phyloP scores from a whole-genome alignment of 2,797 vertebrate species.

The Tenualosa ilisha region DNA sequence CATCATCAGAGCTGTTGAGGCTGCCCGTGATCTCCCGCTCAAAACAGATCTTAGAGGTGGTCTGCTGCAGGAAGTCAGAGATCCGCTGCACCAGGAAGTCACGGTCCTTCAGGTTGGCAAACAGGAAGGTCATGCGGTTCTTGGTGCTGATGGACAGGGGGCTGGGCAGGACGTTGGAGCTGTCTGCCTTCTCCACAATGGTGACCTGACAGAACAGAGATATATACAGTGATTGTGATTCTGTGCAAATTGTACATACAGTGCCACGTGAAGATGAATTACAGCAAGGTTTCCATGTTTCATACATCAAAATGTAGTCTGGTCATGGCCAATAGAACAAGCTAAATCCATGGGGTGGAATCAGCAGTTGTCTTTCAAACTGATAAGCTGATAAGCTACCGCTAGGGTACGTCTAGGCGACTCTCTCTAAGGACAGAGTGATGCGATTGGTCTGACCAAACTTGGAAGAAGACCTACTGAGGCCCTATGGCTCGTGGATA shows the following conservation, averaged over 20 bases:
- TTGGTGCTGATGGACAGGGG: slow-evolving; percentile 96
- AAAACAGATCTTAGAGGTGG: slow-evolving; percentile 87
- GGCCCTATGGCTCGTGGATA: too few species aligned
- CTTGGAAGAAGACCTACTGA: too few species aligned
- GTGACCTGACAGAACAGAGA: slow-evolving; percentile 80
- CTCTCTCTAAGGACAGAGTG: too few species aligned
- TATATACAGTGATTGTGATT: not conserved
- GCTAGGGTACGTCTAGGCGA: too few species aligned
- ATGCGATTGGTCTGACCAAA: too few species aligned
- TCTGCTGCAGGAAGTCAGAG: slow-evolving; percentile 96
- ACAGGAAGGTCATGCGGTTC: slow-evolving; percentile 97
- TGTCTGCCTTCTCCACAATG: slow-evolving; percentile 97
- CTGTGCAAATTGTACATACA: too few species aligned
- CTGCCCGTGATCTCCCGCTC: slow-evolving; percentile 88
- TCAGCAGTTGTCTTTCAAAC: too few species aligned
- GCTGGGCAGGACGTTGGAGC: slow-evolving; percentile 93
- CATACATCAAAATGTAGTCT: too few species aligned
- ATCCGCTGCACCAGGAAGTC: slow-evolving; percentile 98
- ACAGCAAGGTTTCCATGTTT: not conserved
- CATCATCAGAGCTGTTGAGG: slow-evolving; percentile 89
- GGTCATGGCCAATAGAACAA: too few species aligned
- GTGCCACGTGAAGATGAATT: not conserved
- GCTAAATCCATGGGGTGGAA: too few species aligned
- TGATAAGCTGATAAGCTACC: too few species aligned
- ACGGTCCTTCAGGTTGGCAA: slow-evolving; percentile 94